Evolutionary conservation across 2,888 invertebrate species (phyloP).

Genomic region (Pterostichus madidus): DNA sequence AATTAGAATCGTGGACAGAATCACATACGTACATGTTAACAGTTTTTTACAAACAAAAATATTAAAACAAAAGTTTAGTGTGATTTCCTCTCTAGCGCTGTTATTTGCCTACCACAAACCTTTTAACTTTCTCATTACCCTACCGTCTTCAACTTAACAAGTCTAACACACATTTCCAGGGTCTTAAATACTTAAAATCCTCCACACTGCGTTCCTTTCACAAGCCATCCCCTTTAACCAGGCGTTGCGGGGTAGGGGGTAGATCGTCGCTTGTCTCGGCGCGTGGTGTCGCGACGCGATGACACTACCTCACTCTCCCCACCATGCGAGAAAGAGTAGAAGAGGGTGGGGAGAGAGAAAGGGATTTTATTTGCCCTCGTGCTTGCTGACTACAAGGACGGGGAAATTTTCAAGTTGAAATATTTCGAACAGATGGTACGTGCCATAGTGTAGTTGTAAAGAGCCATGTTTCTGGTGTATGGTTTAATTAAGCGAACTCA

Average conservation of each 20-base stretch:
- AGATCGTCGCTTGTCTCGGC: slow-evolving; percentile 19
- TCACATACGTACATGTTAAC: too few relatives aligned
- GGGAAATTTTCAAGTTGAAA: slow-evolving; percentile 19
- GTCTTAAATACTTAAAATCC: slow-evolving; percentile 32
- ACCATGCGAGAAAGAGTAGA: background rate
- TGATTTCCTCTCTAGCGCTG: background rate
- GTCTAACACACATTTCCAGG: slow-evolving; percentile 20
- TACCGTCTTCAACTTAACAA: background rate
- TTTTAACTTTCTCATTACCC: slow-evolving; percentile 10
- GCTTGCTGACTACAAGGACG: slow-evolving; percentile 2
- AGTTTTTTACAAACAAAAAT: too few relatives aligned
- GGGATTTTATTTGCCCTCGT: slow-evolving; percentile 13
- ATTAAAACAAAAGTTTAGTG: too few relatives aligned
- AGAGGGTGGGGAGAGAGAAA: background rate
- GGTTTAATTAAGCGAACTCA: slow-evolving; percentile 28
- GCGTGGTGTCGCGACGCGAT: background rate
- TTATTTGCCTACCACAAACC: slow-evolving; percentile 8
- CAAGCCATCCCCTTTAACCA: slow-evolving; percentile 11
- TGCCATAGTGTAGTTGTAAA: background rate
- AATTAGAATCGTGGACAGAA: too few relatives aligned
- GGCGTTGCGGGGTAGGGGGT: too few relatives aligned
- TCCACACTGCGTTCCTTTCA: background rate
- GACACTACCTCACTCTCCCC: slow-evolving; percentile 4
- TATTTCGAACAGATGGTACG: slow-evolving; percentile 37
- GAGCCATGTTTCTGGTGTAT: background rate